These are phyloP conservation scores for Sussaba pulchella DNA, from an alignment of 2,888 invertebrate genomes.

Conservation along the genomic window DNA sequence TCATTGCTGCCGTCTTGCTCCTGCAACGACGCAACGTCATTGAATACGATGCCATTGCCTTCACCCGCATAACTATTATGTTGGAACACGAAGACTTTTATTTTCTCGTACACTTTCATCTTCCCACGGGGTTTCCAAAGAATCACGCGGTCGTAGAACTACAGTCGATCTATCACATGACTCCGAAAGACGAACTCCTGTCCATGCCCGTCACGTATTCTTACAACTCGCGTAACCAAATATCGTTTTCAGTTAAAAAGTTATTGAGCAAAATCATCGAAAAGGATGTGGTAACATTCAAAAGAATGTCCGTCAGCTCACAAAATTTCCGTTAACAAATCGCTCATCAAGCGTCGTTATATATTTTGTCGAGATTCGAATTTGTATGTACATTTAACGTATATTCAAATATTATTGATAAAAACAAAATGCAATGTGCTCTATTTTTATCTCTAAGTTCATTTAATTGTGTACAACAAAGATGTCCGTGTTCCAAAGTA, in stretches of 20 bases:
- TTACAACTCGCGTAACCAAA: conserved; percentile 78
- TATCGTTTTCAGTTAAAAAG: conserved; percentile 77
- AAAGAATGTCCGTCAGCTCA: conserved; percentile 57
- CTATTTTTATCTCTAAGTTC: conserved; percentile 13
- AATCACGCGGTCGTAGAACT: conserved; percentile 86
- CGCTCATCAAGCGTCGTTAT: neutral
- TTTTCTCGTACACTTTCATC: conserved; percentile 81
- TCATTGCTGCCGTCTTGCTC: conserved; percentile 77
- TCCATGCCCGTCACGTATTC: conserved; percentile 74
- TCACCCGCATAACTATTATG: conserved; percentile 81
- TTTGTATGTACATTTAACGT: conserved; percentile 10
- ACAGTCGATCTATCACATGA: conserved; percentile 86
- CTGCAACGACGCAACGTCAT: conserved; percentile 80
- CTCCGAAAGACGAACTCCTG: conserved; percentile 70
- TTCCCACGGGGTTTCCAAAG: conserved; percentile 85
- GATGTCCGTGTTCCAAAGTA: conserved; percentile 2
- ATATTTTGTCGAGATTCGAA: conserved; percentile 3
- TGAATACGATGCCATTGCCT: conserved; percentile 84
- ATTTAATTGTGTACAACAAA: neutral
- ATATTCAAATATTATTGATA: neutral
- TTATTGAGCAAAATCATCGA: conserved; percentile 76
- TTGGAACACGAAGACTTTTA: conserved; percentile 84
- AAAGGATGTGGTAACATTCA: conserved; percentile 74
- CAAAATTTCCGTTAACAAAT: conserved; percentile 61
- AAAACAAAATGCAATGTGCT: neutral